Percentiles rank a stretch among this genome's conserved stretches.
Evolutionary conservation across 1,140 invertebrate genomes (phyloP).

Genomic region (Atta texana): DNA sequence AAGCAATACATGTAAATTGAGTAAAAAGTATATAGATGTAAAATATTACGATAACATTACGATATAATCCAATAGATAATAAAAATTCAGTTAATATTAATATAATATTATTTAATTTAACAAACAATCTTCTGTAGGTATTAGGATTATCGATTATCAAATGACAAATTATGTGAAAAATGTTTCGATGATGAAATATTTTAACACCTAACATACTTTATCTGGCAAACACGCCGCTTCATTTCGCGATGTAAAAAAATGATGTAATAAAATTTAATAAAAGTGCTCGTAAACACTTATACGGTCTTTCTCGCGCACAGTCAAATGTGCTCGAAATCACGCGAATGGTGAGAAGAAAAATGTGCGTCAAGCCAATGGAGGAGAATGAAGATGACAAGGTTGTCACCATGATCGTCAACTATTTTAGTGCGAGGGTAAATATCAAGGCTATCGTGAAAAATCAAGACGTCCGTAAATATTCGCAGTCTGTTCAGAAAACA

Average conservation of each 20-base stretch:
- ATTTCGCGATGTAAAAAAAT: neutral
- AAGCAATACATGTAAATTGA: neutral
- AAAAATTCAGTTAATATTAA: neutral
- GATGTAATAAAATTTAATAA: neutral
- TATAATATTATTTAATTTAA: slow-evolving; percentile 12
- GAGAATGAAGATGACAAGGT: slow-evolving; percentile 82
- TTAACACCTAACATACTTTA: neutral
- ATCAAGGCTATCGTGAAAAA: slow-evolving; percentile 16
- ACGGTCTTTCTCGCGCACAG: slow-evolving; percentile 28
- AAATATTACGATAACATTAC: neutral
- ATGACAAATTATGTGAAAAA: neutral
- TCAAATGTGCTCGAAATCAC: slow-evolving; percentile 12
- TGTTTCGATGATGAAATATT: neutral
- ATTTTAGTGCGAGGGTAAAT: slow-evolving; percentile 84
- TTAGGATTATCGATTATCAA: neutral
- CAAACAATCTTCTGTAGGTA: neutral
- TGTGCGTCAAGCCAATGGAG: slow-evolving; percentile 80
- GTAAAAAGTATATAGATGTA: neutral
- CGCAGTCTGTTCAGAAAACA: neutral
- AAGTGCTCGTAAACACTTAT: slow-evolving; percentile 33
- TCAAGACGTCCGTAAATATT: neutral
- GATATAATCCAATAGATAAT: neutral
- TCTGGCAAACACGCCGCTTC: neutral
- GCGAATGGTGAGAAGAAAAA: slow-evolving; percentile 70
- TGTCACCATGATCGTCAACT: slow-evolving; percentile 83